Base-by-base conservation (phyloP, 2,888 invertebrate genomes). In the Habrosyne pyritoides region DNA sequence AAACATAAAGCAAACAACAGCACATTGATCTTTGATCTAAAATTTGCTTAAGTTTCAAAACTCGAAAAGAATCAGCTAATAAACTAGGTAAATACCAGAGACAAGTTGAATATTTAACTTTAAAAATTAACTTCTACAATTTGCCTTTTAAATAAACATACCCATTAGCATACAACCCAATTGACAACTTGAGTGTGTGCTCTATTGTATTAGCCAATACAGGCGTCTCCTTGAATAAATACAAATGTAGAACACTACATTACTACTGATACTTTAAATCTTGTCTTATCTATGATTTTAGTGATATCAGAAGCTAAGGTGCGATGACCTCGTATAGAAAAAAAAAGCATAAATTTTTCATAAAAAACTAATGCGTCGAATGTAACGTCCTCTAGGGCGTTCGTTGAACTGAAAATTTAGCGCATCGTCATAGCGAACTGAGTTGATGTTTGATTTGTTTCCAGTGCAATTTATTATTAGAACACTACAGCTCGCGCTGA, bases 401-500 rank as follows among this genome's bases (percentile, higher is more conserved):
- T 54, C 68, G 54, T 59, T 72, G 71, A 71, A 71, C 73, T 65
- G 62, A n/a, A 56, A 59, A 54, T 48, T 57, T 59, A 52, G 62
- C 48, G 53, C 50, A 67, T 59, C 63, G 65, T 67, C 70, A 69
- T 57, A 59, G 61, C 52, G 59, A 53, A 51, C 57, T 56, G 52
- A 57, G 48, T 47, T 33, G 54, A 53, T 42, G 54, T 59, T 55
- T 56, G 59, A 67, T 65, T 66, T 66, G 73, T 67, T 70, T 70
- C 64, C 60, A 57, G 69, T 67, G 69, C 60, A 54, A 66, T 65
- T 67, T 67, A 67, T 67, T 63, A 61, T 60, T 60, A 65, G 61
- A 61, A 21, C 26, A 53, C 18, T 42, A 58, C 42, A 49, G 42
- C 52, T 56, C 59, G 55, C 53, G 52, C 28, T 10, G 51, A 12